phyloP scores from a whole-genome alignment of 2,888 invertebrate species.

The Plagodis pulveraria region DNA sequence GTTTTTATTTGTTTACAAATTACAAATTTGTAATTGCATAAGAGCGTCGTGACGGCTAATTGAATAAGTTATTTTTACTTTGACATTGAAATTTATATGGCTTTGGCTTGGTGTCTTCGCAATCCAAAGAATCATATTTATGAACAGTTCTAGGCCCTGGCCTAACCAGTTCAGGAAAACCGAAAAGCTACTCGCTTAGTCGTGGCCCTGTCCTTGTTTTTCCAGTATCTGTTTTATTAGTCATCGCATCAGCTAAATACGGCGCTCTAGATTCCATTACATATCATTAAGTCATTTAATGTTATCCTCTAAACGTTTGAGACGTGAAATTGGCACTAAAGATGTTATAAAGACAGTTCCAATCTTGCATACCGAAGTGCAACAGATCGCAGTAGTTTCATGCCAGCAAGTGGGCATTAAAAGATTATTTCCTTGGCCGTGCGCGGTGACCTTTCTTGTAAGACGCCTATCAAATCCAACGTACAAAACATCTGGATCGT shows the following conservation, averaged over 20 bases:
- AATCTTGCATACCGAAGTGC: constrained; percentile 13
- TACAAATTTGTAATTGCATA: too few species aligned
- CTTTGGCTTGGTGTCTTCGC: too few species aligned
- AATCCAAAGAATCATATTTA: too few species aligned
- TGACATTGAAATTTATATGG: too few species aligned
- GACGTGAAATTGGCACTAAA: constrained; percentile 7
- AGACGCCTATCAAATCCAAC: constrained; percentile 40
- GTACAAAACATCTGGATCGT: constrained; percentile 32
- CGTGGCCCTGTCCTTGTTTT: neutral
- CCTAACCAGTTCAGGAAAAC: too few species aligned
- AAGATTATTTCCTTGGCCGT: constrained; percentile 48
- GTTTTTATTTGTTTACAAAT: too few species aligned
- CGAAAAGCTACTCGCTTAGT: too few species aligned
- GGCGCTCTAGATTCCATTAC: neutral
- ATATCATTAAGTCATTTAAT: constrained; percentile 2
- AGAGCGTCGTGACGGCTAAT: too few species aligned
- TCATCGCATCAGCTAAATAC: neutral
- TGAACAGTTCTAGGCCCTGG: too few species aligned
- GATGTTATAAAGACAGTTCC: constrained; percentile 10
- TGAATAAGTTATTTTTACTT: too few species aligned
- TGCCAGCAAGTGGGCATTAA: constrained; percentile 21
- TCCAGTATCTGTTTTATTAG: neutral
- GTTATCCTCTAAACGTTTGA: neutral
- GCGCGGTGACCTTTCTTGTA: constrained; percentile 39
- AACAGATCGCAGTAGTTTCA: neutral